Conservation (phyloP, 92 coral and sea anemone genomes). For the Palythoa caribaeorum region DNA sequence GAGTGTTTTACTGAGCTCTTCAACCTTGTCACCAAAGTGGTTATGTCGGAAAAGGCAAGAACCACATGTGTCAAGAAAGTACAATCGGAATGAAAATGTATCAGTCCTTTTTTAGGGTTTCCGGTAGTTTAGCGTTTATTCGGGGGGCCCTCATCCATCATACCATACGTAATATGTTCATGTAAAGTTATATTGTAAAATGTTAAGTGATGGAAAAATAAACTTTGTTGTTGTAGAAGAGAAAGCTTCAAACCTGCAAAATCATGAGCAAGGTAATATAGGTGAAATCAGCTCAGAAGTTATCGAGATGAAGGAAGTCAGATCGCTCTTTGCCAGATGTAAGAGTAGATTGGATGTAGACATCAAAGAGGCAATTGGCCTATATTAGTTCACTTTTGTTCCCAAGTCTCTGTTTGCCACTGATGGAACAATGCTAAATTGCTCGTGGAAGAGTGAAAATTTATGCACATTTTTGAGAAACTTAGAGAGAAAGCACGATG, state of each 20-base stretch:
- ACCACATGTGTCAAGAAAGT: not conserved
- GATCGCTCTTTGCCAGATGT: conserved; percentile 43
- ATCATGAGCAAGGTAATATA: conserved; percentile 57
- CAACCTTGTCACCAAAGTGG: conserved; percentile 1
- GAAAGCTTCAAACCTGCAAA: conserved; percentile 64
- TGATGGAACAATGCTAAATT: conserved; percentile 66
- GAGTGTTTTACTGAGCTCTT: not conserved
- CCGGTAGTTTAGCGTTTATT: too few relatives aligned
- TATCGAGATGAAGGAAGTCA: conserved; percentile 58
- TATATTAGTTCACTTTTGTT: conserved; percentile 59
- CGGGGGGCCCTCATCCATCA: too few relatives aligned
- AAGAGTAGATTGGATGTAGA: conserved; percentile 41
- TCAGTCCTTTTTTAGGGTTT: too few relatives aligned
- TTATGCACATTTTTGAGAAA: conserved; percentile 57
- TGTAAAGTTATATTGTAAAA: too few relatives aligned
- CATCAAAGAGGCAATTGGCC: conserved; percentile 57
- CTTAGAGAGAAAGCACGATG: not conserved
- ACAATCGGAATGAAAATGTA: not conserved
- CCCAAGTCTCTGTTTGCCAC: conserved; percentile 66
- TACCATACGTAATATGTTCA: too few relatives aligned
- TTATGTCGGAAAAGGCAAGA: not conserved
- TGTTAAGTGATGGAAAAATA: too few relatives aligned
- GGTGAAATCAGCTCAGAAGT: conserved; percentile 45
- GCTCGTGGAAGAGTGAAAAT: conserved; percentile 62
- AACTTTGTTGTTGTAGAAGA: too few relatives aligned